Evolutionary conservation across 2,797 vertebrate species (phyloP).

Genomic region (Prunella strophiata): DNA sequence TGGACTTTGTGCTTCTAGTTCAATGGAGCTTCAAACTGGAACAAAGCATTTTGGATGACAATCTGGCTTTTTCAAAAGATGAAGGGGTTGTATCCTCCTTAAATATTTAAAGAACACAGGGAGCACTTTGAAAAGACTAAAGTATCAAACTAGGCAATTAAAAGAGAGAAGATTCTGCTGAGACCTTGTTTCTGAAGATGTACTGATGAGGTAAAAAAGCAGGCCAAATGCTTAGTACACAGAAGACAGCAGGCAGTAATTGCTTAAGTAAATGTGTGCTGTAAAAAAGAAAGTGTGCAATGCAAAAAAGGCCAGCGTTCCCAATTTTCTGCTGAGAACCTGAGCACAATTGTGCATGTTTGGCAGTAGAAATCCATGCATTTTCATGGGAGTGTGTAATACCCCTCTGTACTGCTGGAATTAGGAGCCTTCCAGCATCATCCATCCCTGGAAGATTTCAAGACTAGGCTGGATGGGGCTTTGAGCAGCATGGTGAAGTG

Average conservation of each 20-base stretch:
- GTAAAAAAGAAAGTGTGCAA: not conserved
- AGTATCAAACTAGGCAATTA: conserved; percentile 33
- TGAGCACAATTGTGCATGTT: not conserved
- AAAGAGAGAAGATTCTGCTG: conserved; percentile 32
- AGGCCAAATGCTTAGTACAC: not conserved
- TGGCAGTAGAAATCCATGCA: not conserved
- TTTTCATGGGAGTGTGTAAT: not conserved
- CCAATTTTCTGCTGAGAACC: not conserved
- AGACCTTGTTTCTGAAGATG: conserved; percentile 16
- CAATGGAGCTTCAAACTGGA: conserved; percentile 8
- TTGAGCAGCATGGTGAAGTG: not conserved
- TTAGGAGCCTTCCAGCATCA: not conserved
- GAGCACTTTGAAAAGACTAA: conserved; percentile 23
- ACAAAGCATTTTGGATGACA: not conserved
- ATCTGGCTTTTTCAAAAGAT: conserved; percentile 21
- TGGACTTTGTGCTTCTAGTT: conserved; percentile 5
- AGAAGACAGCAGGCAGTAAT: not conserved
- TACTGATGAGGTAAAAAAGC: not conserved
- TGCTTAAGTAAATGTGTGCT: conserved; percentile 26
- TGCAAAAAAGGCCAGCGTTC: not conserved
- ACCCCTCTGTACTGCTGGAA: not conserved
- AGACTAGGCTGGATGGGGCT: not conserved
- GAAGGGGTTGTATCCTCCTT: not conserved
- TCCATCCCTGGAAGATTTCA: not conserved
- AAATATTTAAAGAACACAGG: conserved; percentile 53